Percentiles rank a stretch among this genome's conserved stretches.
phyloP scores from a whole-genome alignment of 2,113 vertebrate genomes.

The Scophthalmus maximus region DNA sequence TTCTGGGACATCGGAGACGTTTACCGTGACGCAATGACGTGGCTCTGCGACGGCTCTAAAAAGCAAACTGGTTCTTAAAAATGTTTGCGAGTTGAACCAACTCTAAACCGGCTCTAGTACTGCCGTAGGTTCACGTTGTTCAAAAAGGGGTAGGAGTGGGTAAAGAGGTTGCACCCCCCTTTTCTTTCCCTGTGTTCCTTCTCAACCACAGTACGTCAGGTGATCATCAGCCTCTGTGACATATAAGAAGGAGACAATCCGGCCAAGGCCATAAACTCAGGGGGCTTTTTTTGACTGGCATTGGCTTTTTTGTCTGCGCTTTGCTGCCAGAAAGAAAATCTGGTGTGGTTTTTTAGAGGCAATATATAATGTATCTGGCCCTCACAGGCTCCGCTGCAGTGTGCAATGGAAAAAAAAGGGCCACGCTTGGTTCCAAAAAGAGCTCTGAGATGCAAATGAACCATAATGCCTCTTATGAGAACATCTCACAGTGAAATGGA shows the following conservation, averaged over 20 bases:
- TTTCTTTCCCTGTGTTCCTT: not conserved
- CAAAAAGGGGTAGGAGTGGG: no score
- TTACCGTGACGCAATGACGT: no score
- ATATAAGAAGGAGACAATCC: constrained; percentile 28
- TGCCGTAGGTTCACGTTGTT: no score
- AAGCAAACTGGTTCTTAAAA: no score
- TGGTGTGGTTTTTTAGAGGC: constrained; percentile 68
- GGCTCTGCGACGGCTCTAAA: no score
- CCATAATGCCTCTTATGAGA: constrained; percentile 66
- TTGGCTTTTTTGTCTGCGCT: constrained; percentile 35
- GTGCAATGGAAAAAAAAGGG: constrained; percentile 70
- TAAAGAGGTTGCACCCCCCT: not conserved
- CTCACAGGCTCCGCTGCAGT: constrained; percentile 47
- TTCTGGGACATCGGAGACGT: no score
- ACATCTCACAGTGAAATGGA: constrained; percentile 61
- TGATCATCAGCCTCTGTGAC: not conserved
- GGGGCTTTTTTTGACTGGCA: constrained; percentile 45
- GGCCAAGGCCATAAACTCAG: constrained; percentile 36
- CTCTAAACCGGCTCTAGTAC: no score
- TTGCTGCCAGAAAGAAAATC: constrained; percentile 46
- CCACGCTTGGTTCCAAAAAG: constrained; percentile 58
- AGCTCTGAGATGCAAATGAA: constrained; percentile 68
- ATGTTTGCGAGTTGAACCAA: no score
- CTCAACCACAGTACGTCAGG: not conserved
- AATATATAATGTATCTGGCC: constrained; percentile 65